Evolutionary conservation across 2,797 vertebrate genomes (phyloP), one percentile per base, ranked within the genome.

Genomic region (Champsocephalus esox): DNA sequence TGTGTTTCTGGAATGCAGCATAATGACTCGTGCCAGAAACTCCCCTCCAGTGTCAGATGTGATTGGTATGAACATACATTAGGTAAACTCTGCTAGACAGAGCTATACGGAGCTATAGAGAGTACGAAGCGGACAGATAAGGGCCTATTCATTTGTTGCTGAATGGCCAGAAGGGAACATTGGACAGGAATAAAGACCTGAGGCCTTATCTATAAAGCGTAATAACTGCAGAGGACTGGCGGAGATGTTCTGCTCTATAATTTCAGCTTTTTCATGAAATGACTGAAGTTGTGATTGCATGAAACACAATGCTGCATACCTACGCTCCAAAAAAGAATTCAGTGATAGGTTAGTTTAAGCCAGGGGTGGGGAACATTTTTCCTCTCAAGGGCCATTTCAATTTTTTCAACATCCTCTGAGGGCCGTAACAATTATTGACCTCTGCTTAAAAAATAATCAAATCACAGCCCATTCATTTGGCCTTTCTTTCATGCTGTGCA

Each of bases 11-110:
- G 77, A 73, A 38, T 48, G 67, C 51, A 77, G 55, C 55, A 66
- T 81, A 76, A 78, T 72, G 74, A 72, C 48, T 83, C 64, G 41
- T 84, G 77, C 73, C 75, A 88, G 77, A 61, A 28, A 65, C 60
- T 65, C 51, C 44, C 69, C 70, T 76, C 4, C 3, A 59, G 68
- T 84, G 78, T 79, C 77, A 79, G 28, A 65, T 19, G 12, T 65
- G 64, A 88, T 70, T 66, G 67, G 34, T 79, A 49, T 14, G 21
- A 79, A 83, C 67, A 71, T 28, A 54, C 19, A 74, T 70, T 76
- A 32, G 57, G 70, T 56, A 50, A 9, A 48, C 28, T n/a, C 28
- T 12, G 70, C 38, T 66, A 52, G 16, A 57, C 75, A 66, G 28
- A 28, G 28, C 28, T 28, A 5, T 28, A 28, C 4, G 28, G 28